Evolutionary conservation across 2,797 vertebrate species (phyloP).

Genomic region (Gallirallus australis): DNA sequence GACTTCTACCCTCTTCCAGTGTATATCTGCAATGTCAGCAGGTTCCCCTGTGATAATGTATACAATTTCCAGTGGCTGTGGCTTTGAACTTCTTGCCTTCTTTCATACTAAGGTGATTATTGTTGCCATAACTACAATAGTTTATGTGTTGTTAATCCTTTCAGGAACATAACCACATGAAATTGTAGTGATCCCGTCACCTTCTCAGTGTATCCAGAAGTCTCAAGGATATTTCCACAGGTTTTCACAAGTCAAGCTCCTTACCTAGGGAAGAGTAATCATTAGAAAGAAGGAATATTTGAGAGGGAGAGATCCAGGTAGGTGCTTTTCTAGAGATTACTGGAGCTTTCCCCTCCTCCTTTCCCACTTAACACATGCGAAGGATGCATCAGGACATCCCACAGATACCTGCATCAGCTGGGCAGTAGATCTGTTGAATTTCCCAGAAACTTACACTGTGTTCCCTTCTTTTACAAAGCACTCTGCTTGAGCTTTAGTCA

Average conservation of each 20-base stretch:
- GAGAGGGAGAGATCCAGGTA: fast-evolving
- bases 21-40: background rate
- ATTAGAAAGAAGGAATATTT: background rate
- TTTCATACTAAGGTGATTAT: background rate
- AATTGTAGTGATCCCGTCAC: fast-evolving
- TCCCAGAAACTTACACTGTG: background rate
- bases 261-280: background rate
- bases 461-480: background rate
- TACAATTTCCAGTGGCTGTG: background rate
- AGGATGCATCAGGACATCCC: background rate
- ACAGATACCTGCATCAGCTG: background rate
- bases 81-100: background rate
- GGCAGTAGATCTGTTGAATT: background rate
- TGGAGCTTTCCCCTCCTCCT: background rate
- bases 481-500: background rate
- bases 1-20: background rate
- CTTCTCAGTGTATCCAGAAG: background rate
- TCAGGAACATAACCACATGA: background rate
- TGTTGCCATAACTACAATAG: background rate
- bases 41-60: background rate
- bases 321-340: background rate
- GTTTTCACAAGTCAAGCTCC: background rate
- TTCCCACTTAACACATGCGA: background rate
- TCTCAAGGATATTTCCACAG: background rate
- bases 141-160: background rate